phyloP scores from a whole-genome alignment of 2,888 invertebrate genomes.

The Platycnemis pennipes region DNA sequence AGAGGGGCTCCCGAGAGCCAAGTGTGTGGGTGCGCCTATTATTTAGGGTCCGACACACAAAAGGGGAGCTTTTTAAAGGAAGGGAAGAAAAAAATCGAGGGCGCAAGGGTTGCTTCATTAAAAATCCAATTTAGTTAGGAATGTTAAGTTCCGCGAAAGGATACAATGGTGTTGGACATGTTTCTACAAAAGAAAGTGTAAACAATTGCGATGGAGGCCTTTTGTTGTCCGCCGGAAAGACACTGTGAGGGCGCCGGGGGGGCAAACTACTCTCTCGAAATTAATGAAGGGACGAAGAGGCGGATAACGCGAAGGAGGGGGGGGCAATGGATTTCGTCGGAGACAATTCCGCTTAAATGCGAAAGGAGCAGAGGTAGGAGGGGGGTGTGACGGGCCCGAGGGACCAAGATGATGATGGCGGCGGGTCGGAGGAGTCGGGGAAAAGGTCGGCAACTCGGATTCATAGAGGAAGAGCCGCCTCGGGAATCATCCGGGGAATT shows the following conservation, averaged over 20 bases:
- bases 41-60: conserved; percentile 25
- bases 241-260: conserved; percentile 27
- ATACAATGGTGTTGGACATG: background rate
- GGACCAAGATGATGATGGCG: background rate
- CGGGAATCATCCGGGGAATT: background rate
- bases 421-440: background rate
- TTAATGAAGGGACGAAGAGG: conserved; percentile 60
- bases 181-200: conserved; percentile 52
- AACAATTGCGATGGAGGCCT: conserved; percentile 59
- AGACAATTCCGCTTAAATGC: conserved; percentile 58
- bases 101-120: conserved; percentile 44
- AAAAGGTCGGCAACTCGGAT: background rate
- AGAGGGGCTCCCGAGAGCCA: background rate
- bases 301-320: conserved; percentile 24
- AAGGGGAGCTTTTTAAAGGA: conserved; percentile 17
- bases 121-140: conserved; percentile 68
- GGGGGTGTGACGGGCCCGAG: background rate
- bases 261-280: background rate
- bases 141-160: conserved; percentile 47
- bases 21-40: conserved; percentile 17
- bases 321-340: conserved; percentile 17
- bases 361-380: background rate
- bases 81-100: background rate
- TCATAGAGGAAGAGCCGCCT: background rate
- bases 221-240: conserved; percentile 57